Evolutionary conservation across 30 jellyfish, hydroid and myxozoan species (phyloP).

Genomic region (Hydractinia symbiolongicarpus): DNA sequence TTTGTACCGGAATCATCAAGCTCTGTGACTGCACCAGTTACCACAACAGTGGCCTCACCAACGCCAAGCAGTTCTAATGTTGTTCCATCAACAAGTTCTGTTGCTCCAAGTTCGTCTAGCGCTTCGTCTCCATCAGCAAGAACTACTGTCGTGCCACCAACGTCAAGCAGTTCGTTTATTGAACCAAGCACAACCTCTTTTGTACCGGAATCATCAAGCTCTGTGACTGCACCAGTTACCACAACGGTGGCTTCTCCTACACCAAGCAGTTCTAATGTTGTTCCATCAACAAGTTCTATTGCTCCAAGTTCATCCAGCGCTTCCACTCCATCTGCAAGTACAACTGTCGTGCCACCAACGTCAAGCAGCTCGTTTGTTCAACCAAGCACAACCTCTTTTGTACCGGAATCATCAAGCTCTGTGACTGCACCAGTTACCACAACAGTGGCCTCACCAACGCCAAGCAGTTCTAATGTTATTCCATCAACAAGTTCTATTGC

Average conservation of each 20-base stretch:
- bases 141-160: neutral
- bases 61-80: conserved; percentile 27
- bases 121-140: conserved; percentile 21
- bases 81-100: conserved; percentile 1
- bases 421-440: neutral
- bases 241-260: conserved; percentile 19
- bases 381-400: conserved; percentile 15
- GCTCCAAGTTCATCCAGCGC: conserved; percentile 32
- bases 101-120: conserved; percentile 14
- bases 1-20: conserved; percentile 11
- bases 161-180: conserved; percentile 13
- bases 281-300: neutral
- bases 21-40: neutral
- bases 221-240: conserved; percentile 9
- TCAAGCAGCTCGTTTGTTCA: neutral
- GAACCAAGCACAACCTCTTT: conserved; percentile 17
- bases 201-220: conserved; percentile 1
- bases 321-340: conserved; percentile 12
- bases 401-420: conserved; percentile 13
- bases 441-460: conserved; percentile 22
- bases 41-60: conserved; percentile 15
- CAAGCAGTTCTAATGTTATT: conserved; percentile 16
- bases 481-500: conserved; percentile 23
- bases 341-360: conserved; percentile 11
- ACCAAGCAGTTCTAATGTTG: neutral